Evolutionary conservation across 1,140 invertebrate genomes (phyloP).

Genomic region (Trypoxylus dichotomus): DNA sequence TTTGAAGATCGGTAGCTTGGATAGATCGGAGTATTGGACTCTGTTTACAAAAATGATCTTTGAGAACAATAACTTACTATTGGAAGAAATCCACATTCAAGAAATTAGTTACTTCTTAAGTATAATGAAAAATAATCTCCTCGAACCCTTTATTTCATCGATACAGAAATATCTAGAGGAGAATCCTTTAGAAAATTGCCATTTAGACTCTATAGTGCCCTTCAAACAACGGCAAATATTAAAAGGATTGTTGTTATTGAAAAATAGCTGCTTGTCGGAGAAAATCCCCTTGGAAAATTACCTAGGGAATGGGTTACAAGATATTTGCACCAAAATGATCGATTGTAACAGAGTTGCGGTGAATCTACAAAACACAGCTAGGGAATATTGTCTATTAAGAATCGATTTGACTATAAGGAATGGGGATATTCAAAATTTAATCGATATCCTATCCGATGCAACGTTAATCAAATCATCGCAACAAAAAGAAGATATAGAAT

Average conservation of each 20-base stretch:
- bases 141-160: not conserved
- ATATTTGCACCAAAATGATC: not conserved
- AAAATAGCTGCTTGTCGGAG: not conserved
- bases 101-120: not conserved
- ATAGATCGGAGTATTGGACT: not conserved
- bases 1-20: not conserved
- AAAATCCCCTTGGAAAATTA: not conserved
- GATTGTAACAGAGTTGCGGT: not conserved
- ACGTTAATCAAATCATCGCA: not conserved
- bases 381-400: conserved; percentile 20
- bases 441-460: not conserved
- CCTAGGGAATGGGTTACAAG: not conserved
- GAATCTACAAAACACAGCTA: conserved; percentile 16
- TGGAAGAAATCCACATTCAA: not conserved
- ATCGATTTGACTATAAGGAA: conserved; percentile 18
- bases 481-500: not conserved
- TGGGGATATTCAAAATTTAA: not conserved
- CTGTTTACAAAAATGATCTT: not conserved
- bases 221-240: conserved; percentile 31
- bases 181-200: not conserved
- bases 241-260: conserved; percentile 32
- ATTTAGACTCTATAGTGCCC: conserved; percentile 23
- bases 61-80: not conserved
- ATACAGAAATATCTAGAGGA: not conserved
- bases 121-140: not conserved